Percentiles rank a stretch among this genome's conserved stretches.
Evolutionary conservation across 2,113 vertebrate species (phyloP).

Genomic region (Phalacrocorax pelagicus): DNA sequence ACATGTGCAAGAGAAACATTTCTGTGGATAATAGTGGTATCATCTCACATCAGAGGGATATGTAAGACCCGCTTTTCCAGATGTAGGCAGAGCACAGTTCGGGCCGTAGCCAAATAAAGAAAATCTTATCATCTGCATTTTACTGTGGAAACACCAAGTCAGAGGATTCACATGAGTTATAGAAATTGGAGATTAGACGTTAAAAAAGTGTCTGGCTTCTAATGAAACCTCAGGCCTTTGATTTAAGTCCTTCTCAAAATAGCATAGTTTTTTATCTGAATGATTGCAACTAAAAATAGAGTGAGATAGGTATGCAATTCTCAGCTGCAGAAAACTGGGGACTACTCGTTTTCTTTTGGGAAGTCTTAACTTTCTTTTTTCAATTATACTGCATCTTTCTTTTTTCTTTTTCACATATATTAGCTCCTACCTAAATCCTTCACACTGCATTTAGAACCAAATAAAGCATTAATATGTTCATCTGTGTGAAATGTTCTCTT

Average conservation of each 20-base stretch:
- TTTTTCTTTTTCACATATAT: constrained; percentile 38
- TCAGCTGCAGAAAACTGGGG: neutral
- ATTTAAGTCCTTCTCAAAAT: neutral
- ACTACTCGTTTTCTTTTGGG: neutral
- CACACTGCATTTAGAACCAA: constrained; percentile 78
- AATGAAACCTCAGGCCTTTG: neutral
- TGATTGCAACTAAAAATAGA: neutral
- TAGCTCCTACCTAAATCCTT: constrained; percentile 72
- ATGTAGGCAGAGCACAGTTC: neutral
- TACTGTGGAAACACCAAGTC: neutral
- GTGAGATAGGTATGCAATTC: neutral
- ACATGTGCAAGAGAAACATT: neutral
- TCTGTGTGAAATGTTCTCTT: constrained; percentile 73
- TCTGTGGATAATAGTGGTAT: neutral
- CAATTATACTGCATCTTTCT: constrained; percentile 16
- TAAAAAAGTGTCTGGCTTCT: neutral
- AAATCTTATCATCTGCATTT: neutral
- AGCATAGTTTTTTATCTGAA: neutral
- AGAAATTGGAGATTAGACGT: neutral
- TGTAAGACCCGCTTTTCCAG: neutral
- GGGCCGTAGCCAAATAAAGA: neutral
- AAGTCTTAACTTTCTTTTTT: constrained; percentile 1
- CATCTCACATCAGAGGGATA: neutral
- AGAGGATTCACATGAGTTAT: neutral
- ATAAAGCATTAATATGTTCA: constrained; percentile 79